Conservation (phyloP, 2,888 invertebrate genomes). For the Cheilosia scutellata region DNA sequence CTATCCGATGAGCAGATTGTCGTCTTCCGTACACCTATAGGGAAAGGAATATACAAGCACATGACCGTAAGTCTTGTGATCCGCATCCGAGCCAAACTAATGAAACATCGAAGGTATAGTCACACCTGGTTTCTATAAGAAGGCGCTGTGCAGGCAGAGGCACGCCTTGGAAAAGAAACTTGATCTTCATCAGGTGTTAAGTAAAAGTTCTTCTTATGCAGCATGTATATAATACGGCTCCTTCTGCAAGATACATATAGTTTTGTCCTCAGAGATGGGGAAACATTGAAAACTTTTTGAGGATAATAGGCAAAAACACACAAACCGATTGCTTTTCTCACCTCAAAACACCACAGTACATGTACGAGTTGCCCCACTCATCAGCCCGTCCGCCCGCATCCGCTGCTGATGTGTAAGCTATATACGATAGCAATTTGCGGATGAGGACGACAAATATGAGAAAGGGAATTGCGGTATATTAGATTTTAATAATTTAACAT, state of each 20-base stretch:
- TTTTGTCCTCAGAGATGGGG: slow-evolving; percentile 22
- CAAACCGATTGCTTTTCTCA: slow-evolving; percentile 75
- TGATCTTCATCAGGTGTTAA: slow-evolving; percentile 76
- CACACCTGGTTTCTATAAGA: slow-evolving; percentile 64
- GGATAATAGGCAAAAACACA: slow-evolving; percentile 75
- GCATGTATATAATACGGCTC: slow-evolving; percentile 38
- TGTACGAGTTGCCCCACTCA: slow-evolving; percentile 21
- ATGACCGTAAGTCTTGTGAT: slow-evolving; percentile 65
- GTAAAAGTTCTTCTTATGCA: slow-evolving; percentile 72
- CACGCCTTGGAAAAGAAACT: slow-evolving; percentile 69
- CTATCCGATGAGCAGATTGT: slow-evolving; percentile 72
- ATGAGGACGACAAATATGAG: slow-evolving; percentile 52
- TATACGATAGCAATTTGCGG: slow-evolving; percentile 55
- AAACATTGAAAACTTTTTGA: slow-evolving; percentile 68
- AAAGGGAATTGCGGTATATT: slow-evolving; percentile 67
- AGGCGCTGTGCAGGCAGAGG: slow-evolving; percentile 32
- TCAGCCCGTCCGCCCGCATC: slow-evolving; percentile 6
- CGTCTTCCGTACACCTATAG: slow-evolving; percentile 59
- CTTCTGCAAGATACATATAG: slow-evolving; percentile 27
- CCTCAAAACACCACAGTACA: slow-evolving; percentile 64
- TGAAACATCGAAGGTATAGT: slow-evolving; percentile 72
- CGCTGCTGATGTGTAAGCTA: slow-evolving; percentile 31
- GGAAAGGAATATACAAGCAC: slow-evolving; percentile 1
- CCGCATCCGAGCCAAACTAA: slow-evolving; percentile 67
- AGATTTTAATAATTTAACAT: slow-evolving; percentile 71